Percentiles rank a stretch among this genome's conserved stretches.
Evolutionary conservation across 2,888 invertebrate genomes (phyloP).

Genomic region (Esperia sulphurella): DNA sequence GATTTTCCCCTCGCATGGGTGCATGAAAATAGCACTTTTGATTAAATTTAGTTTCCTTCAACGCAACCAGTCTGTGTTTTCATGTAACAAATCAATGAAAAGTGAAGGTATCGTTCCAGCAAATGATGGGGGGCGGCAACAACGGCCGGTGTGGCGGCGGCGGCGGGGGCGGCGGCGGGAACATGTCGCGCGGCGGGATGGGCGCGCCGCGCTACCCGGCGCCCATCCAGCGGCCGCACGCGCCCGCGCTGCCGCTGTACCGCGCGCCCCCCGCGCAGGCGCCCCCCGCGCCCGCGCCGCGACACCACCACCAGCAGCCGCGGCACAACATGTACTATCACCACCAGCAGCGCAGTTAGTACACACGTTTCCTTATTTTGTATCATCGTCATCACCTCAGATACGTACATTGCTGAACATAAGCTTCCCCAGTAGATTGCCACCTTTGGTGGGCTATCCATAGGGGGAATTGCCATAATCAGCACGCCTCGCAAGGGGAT

Average conservation of each 20-base stretch:
- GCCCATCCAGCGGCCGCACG: constrained; percentile 77
- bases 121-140: constrained; percentile 60
- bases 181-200: constrained; percentile 48
- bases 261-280: constrained; percentile 35
- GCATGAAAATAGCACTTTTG: no score
- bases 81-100: neutral
- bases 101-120: constrained; percentile 22
- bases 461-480: no score
- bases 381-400: no score
- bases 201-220: constrained; percentile 72
- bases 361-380: no score
- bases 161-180: constrained; percentile 34
- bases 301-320: constrained; percentile 32
- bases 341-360: constrained; percentile 72
- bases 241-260: constrained; percentile 60
- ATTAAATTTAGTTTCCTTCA: no score
- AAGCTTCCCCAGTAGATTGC: no score
- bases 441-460: no score
- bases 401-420: no score
- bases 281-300: constrained; percentile 23
- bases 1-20: no score
- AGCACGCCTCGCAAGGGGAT: no score
- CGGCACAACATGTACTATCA: constrained; percentile 58
- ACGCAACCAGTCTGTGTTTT: no score
- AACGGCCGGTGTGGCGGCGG: constrained; percentile 45